Conservation (phyloP, 2,113 vertebrate genomes). For the Psammodynastes pulverulentus region DNA sequence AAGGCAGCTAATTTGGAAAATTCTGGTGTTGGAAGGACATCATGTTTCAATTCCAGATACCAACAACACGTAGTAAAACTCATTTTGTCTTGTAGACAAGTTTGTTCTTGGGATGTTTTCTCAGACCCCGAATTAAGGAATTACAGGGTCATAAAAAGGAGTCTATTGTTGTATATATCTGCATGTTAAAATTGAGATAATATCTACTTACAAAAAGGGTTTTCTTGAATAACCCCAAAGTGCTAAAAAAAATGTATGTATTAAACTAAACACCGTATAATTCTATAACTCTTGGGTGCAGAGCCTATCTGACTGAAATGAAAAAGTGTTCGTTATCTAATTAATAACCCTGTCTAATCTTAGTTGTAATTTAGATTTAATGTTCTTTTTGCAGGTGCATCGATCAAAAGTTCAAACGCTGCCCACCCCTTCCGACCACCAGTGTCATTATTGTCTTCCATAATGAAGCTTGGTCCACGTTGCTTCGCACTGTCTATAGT, state of each 20-base stretch:
- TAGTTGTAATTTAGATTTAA: not conserved
- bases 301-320: not conserved
- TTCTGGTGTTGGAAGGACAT: not conserved
- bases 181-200: not conserved
- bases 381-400: conserved; percentile 76
- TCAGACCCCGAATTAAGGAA: not conserved
- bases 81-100: not conserved
- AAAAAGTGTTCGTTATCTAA: not conserved
- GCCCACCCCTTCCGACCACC: conserved; percentile 85
- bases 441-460: conserved; percentile 91
- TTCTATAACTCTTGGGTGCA: not conserved
- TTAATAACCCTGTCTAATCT: not conserved
- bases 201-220: not conserved
- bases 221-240: not conserved
- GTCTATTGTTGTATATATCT: not conserved
- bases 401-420: conserved; percentile 84
- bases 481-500: conserved; percentile 88
- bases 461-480: conserved; percentile 90
- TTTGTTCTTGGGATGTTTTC: not conserved
- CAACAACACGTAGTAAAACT: not conserved
- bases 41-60: not conserved
- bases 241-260: not conserved
- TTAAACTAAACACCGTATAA: not conserved
- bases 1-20: not conserved
- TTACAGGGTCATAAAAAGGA: not conserved